Conservation (phyloP, 2,888 invertebrate genomes). For the Hirtodrosophila confusa region DNA sequence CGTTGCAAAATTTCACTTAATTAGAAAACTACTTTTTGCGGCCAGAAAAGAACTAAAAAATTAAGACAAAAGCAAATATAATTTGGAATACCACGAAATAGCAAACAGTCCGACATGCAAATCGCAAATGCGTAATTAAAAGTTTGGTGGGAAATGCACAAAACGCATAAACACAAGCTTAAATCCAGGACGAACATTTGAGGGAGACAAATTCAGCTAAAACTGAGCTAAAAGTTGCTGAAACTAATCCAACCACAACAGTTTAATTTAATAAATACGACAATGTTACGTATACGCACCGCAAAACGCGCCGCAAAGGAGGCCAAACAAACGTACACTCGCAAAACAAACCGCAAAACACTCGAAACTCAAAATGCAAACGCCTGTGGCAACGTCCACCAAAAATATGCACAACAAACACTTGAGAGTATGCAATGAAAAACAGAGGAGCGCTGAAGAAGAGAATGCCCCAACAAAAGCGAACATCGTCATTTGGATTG, state of each 20-base stretch:
- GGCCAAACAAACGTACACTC: conserved; percentile 50
- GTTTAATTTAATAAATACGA: conserved; percentile 61
- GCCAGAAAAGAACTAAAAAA: conserved; percentile 20
- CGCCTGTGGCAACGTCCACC: conserved; percentile 48
- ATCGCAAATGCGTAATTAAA: conserved; percentile 55
- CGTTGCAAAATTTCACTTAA: conserved; percentile 14
- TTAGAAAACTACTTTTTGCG: conserved; percentile 34
- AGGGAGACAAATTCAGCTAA: conserved; percentile 2
- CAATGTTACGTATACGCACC: conserved; percentile 57
- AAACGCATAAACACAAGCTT: conserved; percentile 5
- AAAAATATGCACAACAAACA: conserved; percentile 70
- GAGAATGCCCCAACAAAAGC: conserved; percentile 29
- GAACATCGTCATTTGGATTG: conserved; percentile 36
- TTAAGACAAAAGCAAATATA: conserved; percentile 26
- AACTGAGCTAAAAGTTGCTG: conserved; percentile 32
- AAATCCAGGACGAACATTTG: conserved; percentile 10
- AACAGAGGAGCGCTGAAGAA: background rate
- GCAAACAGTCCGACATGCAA: conserved; percentile 16
- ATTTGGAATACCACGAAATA: conserved; percentile 30
- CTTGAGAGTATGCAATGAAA: conserved; percentile 32
- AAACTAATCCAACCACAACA: conserved; percentile 27
- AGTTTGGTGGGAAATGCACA: conserved; percentile 29
- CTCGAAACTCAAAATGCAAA: conserved; percentile 42
- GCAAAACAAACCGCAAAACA: conserved; percentile 53
- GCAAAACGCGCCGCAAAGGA: conserved; percentile 54